Conservation (phyloP, 2,113 vertebrate genomes). For the Melanerpes formicivorus region DNA sequence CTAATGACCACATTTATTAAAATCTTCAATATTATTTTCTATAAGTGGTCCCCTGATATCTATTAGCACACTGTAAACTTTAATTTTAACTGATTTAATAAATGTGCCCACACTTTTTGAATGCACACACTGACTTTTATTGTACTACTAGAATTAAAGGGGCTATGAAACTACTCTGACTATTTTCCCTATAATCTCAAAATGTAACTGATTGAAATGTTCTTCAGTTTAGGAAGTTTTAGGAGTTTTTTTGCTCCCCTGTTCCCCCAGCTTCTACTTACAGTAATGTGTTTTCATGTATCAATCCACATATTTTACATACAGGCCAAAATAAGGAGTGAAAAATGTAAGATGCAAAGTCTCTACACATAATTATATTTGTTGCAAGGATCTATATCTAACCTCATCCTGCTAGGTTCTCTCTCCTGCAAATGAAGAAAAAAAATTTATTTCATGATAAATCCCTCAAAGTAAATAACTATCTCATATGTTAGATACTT, state of each 20-base stretch:
- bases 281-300: not conserved
- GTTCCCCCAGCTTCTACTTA: not conserved
- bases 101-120: not conserved
- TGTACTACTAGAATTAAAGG: not conserved
- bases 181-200: not conserved
- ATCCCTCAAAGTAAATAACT: not conserved
- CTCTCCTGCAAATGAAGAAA: not conserved
- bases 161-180: not conserved
- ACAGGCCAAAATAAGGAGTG: not conserved
- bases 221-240: not conserved
- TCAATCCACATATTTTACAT: not conserved
- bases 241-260: not conserved
- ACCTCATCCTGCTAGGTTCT: not conserved
- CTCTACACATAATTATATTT: not conserved
- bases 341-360: not conserved
- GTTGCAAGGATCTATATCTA: not conserved
- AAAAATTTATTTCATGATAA: not conserved
- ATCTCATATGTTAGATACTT: not conserved
- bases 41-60: not conserved
- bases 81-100: not conserved
- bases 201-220: not conserved
- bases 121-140: not conserved
- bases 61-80: not conserved
- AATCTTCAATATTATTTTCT: constrained; percentile 3
- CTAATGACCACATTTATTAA: constrained; percentile 19